These are phyloP conservation scores for Drosophila punjabiensis DNA, from an alignment of 1,140 invertebrate genomes.

Conservation along the genomic window DNA sequence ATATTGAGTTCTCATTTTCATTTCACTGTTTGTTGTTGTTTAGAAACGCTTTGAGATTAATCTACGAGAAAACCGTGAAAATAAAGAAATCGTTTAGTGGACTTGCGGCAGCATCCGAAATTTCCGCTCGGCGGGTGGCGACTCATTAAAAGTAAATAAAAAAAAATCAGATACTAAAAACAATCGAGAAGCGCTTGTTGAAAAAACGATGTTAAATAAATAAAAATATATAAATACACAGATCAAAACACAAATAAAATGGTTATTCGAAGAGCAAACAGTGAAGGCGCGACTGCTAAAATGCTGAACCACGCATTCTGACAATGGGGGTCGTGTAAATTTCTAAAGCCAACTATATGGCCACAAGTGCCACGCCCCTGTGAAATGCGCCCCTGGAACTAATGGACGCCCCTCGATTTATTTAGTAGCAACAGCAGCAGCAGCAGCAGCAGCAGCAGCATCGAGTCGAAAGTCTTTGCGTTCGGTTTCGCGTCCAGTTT, in stretches of 20 bases:
- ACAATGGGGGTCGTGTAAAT: conserved; percentile 66
- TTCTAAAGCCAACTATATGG: conserved; percentile 70
- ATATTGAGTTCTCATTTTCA: not conserved
- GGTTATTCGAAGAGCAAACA: conserved; percentile 62
- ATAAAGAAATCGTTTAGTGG: conserved; percentile 32
- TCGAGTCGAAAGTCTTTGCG: conserved; percentile 31
- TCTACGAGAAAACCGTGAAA: conserved; percentile 18
- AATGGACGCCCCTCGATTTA: conserved; percentile 15
- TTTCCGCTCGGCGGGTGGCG: conserved; percentile 42
- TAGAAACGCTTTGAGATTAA: conserved; percentile 8
- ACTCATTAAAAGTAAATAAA: conserved; percentile 83
- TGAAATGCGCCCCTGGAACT: conserved; percentile 12
- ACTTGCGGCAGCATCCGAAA: conserved; percentile 38
- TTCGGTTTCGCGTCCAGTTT: conserved; percentile 54
- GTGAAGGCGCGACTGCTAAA: conserved; percentile 58
- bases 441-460: not conserved
- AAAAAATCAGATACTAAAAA: conserved; percentile 76
- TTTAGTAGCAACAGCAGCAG: conserved; percentile 1
- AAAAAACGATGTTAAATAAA: conserved; percentile 82
- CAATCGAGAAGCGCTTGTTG: conserved; percentile 75
- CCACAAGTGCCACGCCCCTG: conserved; percentile 50
- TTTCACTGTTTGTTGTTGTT: conserved; percentile 1
- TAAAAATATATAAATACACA: conserved; percentile 67
- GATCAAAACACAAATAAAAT: conserved; percentile 49
- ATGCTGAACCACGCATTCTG: conserved; percentile 39